These are phyloP conservation scores for Scaptomyza montana DNA, from an alignment of 1,140 invertebrate species.

Conservation along the genomic window DNA sequence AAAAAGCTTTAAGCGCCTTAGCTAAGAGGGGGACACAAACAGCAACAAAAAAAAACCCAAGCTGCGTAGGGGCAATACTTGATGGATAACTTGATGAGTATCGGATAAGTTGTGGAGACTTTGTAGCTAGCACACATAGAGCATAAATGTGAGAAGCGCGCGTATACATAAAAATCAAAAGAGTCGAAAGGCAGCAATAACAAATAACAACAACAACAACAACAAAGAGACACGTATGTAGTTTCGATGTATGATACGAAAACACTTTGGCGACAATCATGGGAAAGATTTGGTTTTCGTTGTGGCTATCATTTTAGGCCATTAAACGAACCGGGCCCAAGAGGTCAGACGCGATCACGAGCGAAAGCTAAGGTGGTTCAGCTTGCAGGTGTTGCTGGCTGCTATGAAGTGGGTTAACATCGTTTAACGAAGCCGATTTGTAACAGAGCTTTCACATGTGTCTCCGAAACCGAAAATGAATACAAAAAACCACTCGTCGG, in stretches of 20 bases:
- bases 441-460: conserved; percentile 80
- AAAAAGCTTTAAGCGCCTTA: conserved; percentile 82
- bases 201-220: conserved; percentile 47
- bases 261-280: conserved; percentile 82
- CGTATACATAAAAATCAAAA: conserved; percentile 42
- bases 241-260: conserved; percentile 75
- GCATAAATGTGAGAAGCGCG: conserved; percentile 52
- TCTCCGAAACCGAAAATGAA: conserved; percentile 49
- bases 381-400: conserved; percentile 23
- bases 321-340: conserved; percentile 71
- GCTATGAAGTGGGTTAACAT: conserved; percentile 42
- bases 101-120: conserved; percentile 64
- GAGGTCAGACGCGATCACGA: conserved; percentile 77
- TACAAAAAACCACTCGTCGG: conserved; percentile 21
- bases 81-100: conserved; percentile 81
- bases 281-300: conserved; percentile 61
- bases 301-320: conserved; percentile 38
- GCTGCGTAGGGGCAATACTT: conserved; percentile 68
- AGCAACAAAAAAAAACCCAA: conserved; percentile 14
- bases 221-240: conserved; percentile 54
- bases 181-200: conserved; percentile 51
- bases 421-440: conserved; percentile 68
- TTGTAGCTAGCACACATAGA: conserved; percentile 38
- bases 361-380: conserved; percentile 68
- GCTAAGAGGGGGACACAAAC: conserved; percentile 4